A percentile compares a stretch with the other conserved stretches of the same genome.
Evolutionary conservation across 2,797 vertebrate genomes (phyloP).

Genomic region (Apogon talboti): DNA sequence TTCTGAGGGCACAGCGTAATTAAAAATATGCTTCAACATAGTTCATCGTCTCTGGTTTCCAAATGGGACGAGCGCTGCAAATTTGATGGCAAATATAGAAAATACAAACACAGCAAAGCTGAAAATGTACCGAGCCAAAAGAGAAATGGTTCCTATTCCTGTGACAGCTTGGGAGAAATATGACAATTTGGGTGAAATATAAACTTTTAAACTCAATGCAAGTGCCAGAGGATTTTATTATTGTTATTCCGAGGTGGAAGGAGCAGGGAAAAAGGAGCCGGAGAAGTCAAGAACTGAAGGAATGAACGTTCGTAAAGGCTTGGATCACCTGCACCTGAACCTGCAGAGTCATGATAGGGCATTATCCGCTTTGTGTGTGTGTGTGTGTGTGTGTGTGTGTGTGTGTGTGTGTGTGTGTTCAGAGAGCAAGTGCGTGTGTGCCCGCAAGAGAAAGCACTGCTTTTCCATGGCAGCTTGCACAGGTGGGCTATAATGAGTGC

Average conservation of each 20-base stretch:
- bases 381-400: slow-evolving; percentile 24
- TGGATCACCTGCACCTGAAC: slow-evolving; percentile 60
- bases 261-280: slow-evolving; percentile 7
- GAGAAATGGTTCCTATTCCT: slow-evolving; percentile 40
- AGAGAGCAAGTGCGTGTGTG: slow-evolving; percentile 15
- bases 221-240: slow-evolving; percentile 50
- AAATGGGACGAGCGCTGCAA: slow-evolving; percentile 60
- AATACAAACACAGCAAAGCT: slow-evolving; percentile 56
- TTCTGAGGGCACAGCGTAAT: slow-evolving; percentile 63
- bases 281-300: slow-evolving; percentile 34
- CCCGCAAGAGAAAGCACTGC: slow-evolving; percentile 25
- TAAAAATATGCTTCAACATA: slow-evolving; percentile 71
- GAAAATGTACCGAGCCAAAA: slow-evolving; percentile 28
- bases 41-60: slow-evolving; percentile 65
- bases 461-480: slow-evolving; percentile 46
- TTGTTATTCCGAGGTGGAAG: slow-evolving; percentile 53
- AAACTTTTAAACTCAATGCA: slow-evolving; percentile 56
- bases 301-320: slow-evolving; percentile 35
- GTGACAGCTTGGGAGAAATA: slow-evolving; percentile 59
- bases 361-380: slow-evolving; percentile 22
- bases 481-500: slow-evolving; percentile 52
- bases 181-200: slow-evolving; percentile 38
- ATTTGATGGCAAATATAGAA: slow-evolving; percentile 73
- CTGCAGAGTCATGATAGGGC: slow-evolving; percentile 39
- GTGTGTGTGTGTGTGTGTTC: slow-evolving; percentile 14